Evolutionary conservation across 2,113 vertebrate genomes (phyloP).

Genomic region (Brachyistius frenatus): DNA sequence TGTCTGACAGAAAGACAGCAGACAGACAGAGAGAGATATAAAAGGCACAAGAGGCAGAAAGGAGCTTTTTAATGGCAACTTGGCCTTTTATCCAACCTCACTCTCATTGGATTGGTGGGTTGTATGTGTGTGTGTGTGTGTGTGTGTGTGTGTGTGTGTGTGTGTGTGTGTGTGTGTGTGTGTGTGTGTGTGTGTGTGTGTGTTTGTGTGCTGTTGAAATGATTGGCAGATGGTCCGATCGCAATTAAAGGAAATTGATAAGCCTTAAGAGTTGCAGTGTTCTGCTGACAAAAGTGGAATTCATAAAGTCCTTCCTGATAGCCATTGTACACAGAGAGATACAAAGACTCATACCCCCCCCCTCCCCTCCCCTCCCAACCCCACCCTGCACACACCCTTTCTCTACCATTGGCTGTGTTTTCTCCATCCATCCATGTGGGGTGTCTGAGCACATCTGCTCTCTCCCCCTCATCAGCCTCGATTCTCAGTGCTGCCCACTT

Average conservation of each 20-base stretch:
- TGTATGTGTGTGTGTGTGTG: constrained; percentile 27
- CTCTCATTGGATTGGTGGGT: constrained; percentile 43
- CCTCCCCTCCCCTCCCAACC: background rate
- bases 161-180: constrained; percentile 36
- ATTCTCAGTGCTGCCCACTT: constrained; percentile 54
- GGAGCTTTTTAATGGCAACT: constrained; percentile 51
- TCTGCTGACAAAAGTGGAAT: constrained; percentile 76
- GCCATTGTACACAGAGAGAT: constrained; percentile 43
- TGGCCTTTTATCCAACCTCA: constrained; percentile 50
- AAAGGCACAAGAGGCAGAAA: constrained; percentile 46
- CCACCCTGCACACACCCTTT: constrained; percentile 13
- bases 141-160: constrained; percentile 24
- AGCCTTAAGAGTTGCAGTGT: constrained; percentile 64
- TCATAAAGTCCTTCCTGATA: constrained; percentile 58
- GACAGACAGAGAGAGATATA: constrained; percentile 32
- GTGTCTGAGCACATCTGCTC: constrained; percentile 69
- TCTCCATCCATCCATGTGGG: constrained; percentile 42
- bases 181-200: constrained; percentile 14
- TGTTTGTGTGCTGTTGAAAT: constrained; percentile 40
- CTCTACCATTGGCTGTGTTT: constrained; percentile 32
- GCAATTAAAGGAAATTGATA: constrained; percentile 79
- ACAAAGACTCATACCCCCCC: constrained; percentile 28
- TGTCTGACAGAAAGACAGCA: constrained; percentile 20
- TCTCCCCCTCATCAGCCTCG: constrained; percentile 47
- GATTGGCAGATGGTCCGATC: constrained; percentile 75